Percentiles rank a stretch among this genome's conserved stretches.
Conservation (phyloP, 2,797 vertebrate genomes). For the Acanthis flammea region DNA sequence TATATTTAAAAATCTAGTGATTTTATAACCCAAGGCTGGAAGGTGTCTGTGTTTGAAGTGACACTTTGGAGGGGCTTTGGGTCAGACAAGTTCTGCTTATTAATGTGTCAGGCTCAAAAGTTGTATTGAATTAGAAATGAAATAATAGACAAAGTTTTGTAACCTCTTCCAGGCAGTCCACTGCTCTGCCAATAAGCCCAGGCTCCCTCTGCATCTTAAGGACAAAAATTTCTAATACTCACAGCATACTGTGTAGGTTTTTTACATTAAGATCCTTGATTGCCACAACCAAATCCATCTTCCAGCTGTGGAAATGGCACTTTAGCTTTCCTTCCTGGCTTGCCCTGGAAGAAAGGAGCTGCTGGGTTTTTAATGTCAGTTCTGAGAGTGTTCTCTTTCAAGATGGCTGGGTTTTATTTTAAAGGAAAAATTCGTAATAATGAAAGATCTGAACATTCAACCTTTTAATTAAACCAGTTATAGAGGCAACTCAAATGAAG, state of each 20-base stretch:
- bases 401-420: neutral
- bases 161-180: neutral
- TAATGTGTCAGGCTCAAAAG: neutral
- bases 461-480: neutral
- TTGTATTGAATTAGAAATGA: neutral
- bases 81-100: neutral
- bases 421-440: neutral
- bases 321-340: neutral
- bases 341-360: neutral
- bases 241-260: fast-evolving
- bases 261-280: neutral
- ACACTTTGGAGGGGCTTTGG: neutral
- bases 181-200: neutral
- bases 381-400: neutral
- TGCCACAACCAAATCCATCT: neutral
- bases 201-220: neutral
- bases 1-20: neutral
- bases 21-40: neutral
- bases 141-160: neutral
- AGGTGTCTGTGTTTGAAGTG: neutral
- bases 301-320: neutral
- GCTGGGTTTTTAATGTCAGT: neutral
- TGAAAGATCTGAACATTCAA: neutral
- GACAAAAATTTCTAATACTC: neutral
- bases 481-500: neutral